A percentile compares a stretch with the other conserved stretches of the same genome.
Conservation (phyloP, 2,888 invertebrate species). For the Cylindroiulus punctatus region DNA sequence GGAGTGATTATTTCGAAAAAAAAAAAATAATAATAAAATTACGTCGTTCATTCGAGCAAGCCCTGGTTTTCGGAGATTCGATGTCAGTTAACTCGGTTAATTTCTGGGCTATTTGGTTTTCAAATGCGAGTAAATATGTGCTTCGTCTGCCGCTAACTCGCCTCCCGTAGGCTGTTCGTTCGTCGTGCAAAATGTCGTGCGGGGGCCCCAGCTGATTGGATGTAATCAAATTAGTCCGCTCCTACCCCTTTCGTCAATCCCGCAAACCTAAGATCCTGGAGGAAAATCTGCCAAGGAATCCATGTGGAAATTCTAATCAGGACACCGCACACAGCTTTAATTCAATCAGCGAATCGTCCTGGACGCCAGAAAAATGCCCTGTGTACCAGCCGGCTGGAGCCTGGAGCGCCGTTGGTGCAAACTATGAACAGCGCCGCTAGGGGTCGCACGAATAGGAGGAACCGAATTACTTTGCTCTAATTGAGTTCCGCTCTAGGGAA, state of each 20-base stretch:
- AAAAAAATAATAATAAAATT: background rate
- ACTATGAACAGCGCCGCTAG: background rate
- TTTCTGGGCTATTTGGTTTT: background rate
- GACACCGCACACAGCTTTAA: slow-evolving; percentile 17
- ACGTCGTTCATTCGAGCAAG: background rate
- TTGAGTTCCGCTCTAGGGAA: too few species aligned
- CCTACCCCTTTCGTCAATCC: slow-evolving; percentile 26
- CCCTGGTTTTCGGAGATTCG: background rate
- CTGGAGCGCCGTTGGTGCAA: background rate
- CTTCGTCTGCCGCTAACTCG: background rate
- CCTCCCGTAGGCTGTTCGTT: background rate
- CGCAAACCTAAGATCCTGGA: slow-evolving; percentile 23
- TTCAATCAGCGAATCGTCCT: background rate
- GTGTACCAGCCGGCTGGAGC: background rate
- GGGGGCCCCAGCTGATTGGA: slow-evolving; percentile 26
- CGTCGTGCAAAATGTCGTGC: slow-evolving; percentile 22
- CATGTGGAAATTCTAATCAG: slow-evolving; percentile 19
- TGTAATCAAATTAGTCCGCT: slow-evolving; percentile 9
- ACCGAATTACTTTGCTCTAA: too few species aligned
- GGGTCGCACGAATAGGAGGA: too few species aligned
- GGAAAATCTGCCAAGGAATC: slow-evolving; percentile 26
- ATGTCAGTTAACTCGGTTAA: slow-evolving; percentile 32
- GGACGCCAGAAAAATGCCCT: background rate
- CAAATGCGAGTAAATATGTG: background rate
- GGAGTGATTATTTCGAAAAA: background rate